These are phyloP conservation scores for Scomber japonicus DNA, from an alignment of 2,113 vertebrate genomes.

Conservation along the genomic window DNA sequence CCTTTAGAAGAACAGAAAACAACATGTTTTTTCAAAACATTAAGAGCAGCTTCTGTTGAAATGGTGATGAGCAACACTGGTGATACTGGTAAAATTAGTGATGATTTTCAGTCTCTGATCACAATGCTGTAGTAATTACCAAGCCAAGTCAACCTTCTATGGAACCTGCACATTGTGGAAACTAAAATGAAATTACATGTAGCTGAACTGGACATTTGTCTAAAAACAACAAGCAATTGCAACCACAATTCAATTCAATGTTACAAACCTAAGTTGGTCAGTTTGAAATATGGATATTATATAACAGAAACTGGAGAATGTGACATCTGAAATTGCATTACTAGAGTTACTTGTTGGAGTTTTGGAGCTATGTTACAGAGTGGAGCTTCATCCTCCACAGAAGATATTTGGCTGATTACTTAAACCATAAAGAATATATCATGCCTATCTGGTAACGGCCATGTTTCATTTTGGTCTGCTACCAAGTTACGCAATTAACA, in stretches of 20 bases:
- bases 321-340: no score
- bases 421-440: no score
- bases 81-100: background rate
- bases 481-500: no score
- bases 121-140: background rate
- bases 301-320: no score
- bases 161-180: conserved; percentile 3
- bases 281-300: no score
- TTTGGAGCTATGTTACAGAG: no score
- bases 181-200: conserved; percentile 10
- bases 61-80: background rate
- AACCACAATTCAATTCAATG: background rate
- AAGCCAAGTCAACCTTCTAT: background rate
- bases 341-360: no score
- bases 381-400: no score
- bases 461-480: no score
- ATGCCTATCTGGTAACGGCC: no score
- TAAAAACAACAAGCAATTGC: conserved; percentile 2
- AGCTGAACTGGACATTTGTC: conserved; percentile 21
- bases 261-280: background rate
- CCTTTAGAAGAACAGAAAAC: background rate
- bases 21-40: background rate
- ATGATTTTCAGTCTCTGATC: background rate
- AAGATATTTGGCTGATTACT: no score
- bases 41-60: background rate